Evolutionary conservation across 2,888 invertebrate species (phyloP).

Genomic region (Corythucha ciliata): DNA sequence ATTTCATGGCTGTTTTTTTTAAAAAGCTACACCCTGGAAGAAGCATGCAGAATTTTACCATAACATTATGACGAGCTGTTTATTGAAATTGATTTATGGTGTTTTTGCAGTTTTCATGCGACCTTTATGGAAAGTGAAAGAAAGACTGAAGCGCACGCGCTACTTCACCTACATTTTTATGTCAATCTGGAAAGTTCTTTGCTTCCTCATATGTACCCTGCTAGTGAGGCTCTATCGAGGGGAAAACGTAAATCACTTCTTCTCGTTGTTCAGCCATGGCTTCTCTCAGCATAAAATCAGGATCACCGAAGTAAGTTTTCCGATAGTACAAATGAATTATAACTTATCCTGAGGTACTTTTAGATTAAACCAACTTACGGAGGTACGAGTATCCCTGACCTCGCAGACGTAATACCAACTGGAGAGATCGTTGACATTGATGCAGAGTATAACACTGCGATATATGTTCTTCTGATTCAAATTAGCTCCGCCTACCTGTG

Average conservation of each 20-base stretch:
- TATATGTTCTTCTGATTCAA: slow-evolving; percentile 71
- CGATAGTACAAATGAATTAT: neutral
- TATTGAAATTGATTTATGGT: neutral
- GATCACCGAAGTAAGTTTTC: slow-evolving; percentile 54
- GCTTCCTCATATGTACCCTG: slow-evolving; percentile 67
- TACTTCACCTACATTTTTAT: slow-evolving; percentile 86
- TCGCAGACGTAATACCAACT: slow-evolving; percentile 63
- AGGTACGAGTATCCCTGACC: slow-evolving; percentile 56
- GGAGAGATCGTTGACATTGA: slow-evolving; percentile 64
- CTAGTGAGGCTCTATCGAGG: slow-evolving; percentile 65
- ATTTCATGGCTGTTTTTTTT: neutral
- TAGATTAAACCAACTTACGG: slow-evolving; percentile 53
- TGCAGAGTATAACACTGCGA: slow-evolving; percentile 60
- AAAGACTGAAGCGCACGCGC: slow-evolving; percentile 65
- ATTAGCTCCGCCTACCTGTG: slow-evolving; percentile 74
- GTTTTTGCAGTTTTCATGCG: slow-evolving; percentile 55
- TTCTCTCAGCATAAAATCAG: slow-evolving; percentile 71
- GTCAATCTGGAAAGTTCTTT: slow-evolving; percentile 80
- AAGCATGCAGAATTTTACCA: neutral
- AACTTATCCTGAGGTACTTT: slow-evolving; percentile 1
- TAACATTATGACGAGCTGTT: no score
- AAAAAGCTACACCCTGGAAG: neutral
- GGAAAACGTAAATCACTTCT: slow-evolving; percentile 66
- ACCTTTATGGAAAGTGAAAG: slow-evolving; percentile 65
- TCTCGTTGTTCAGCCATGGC: slow-evolving; percentile 61